These are phyloP conservation scores for Bradypus variegatus DNA, from an alignment of 2,797 vertebrate genomes.

Conservation along the genomic window DNA sequence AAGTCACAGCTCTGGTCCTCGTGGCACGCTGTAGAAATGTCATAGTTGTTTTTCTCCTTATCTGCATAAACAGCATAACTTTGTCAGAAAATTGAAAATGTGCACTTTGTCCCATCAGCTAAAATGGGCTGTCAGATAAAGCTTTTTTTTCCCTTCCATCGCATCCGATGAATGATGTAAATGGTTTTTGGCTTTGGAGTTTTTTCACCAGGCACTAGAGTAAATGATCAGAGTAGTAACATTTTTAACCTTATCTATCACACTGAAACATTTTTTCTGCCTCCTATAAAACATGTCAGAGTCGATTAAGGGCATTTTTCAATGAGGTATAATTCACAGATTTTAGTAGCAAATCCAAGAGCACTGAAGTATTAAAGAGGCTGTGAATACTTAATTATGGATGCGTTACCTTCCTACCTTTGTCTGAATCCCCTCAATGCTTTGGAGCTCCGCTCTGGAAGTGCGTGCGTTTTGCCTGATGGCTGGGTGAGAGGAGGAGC, in stretches of 20 bases:
- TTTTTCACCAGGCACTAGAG: constrained; percentile 74
- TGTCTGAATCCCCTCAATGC: constrained; percentile 69
- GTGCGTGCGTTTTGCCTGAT: constrained; percentile 66
- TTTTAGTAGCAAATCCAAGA: constrained; percentile 75
- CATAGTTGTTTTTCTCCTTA: constrained; percentile 64
- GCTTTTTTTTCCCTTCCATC: constrained; percentile 49
- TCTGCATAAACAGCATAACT: constrained; percentile 77
- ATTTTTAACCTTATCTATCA: constrained; percentile 89
- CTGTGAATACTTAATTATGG: constrained; percentile 80
- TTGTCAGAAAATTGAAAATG: constrained; percentile 78
- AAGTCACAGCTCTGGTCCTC: constrained; percentile 61
- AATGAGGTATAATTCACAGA: constrained; percentile 79
- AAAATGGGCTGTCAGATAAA: constrained; percentile 76
- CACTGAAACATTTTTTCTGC: constrained; percentile 81
- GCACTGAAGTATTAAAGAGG: constrained; percentile 78
- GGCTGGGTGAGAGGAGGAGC: constrained; percentile 74
- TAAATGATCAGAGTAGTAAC: constrained; percentile 82
- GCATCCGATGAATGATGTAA: constrained; percentile 76
- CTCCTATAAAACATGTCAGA: constrained; percentile 83
- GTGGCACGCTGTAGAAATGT: constrained; percentile 61
- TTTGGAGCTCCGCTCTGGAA: constrained; percentile 71
- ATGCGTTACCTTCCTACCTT: constrained; percentile 70
- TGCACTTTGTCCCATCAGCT: constrained; percentile 75
- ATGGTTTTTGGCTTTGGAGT: constrained; percentile 75
- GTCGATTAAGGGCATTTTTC: constrained; percentile 82